phyloP scores from a whole-genome alignment of 37 sponge, comb jelly and placozoan species.

The Spongilla lacustris region DNA sequence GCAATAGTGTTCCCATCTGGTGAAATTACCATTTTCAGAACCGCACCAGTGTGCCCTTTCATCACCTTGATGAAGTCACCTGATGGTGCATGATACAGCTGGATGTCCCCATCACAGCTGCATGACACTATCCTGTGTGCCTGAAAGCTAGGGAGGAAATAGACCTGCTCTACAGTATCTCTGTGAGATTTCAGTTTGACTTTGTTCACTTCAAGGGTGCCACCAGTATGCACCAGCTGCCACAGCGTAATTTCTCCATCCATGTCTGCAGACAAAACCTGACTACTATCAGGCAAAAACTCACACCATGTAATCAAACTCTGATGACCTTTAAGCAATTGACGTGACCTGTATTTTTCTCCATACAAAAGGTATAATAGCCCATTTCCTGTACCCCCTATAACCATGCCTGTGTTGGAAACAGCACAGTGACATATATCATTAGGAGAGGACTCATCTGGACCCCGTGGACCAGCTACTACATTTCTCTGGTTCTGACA shows the following conservation, averaged over 20 bases:
- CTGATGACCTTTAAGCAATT: slow-evolving; percentile 7
- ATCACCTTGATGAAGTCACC: slow-evolving; percentile 25
- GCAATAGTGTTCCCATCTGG: slow-evolving; percentile 12
- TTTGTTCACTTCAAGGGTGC: not conserved
- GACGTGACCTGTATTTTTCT: not conserved
- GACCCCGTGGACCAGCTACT: not conserved
- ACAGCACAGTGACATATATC: slow-evolving; percentile 52
- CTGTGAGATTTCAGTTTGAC: not conserved
- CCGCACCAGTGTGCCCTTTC: slow-evolving; percentile 3
- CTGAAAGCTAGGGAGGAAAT: not conserved
- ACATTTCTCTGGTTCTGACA: no score
- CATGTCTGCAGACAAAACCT: slow-evolving; percentile 45
- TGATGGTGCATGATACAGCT: slow-evolving; percentile 14
- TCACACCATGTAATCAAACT: slow-evolving; percentile 14
- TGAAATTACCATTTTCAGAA: slow-evolving; percentile 16
- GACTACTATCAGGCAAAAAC: slow-evolving; percentile 16
- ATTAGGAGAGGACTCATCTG: slow-evolving; percentile 10
- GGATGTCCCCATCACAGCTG: not conserved
- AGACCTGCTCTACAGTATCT: slow-evolving; percentile 8
- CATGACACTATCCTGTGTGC: slow-evolving; percentile 12
- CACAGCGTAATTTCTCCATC: slow-evolving; percentile 33
- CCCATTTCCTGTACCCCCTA: slow-evolving; percentile 44
- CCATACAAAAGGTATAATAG: slow-evolving; percentile 35
- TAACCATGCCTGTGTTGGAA: slow-evolving; percentile 12
- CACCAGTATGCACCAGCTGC: not conserved